These are phyloP conservation scores for Pinna nobilis DNA, from an alignment of 1,140 invertebrate species.

Conservation along the genomic window DNA sequence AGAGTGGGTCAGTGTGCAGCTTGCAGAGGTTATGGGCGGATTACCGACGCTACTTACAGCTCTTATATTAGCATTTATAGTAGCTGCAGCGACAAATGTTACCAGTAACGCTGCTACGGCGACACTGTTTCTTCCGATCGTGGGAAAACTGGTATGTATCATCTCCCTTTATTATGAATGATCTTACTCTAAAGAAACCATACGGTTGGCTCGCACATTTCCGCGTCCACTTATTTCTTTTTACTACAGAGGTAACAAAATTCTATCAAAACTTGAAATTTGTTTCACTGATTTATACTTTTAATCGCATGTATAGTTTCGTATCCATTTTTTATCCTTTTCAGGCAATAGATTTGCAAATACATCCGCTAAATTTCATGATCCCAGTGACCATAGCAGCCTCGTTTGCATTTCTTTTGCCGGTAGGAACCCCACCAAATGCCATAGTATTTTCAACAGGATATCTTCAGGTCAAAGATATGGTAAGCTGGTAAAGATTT, in stretches of 20 bases:
- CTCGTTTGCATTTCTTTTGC: constrained; percentile 86
- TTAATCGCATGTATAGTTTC: not conserved
- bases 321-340: not conserved
- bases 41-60: constrained; percentile 67
- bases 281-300: not conserved
- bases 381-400: constrained; percentile 87
- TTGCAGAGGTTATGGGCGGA: constrained; percentile 57
- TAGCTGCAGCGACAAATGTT: constrained; percentile 74
- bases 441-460: constrained; percentile 87
- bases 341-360: constrained; percentile 54
- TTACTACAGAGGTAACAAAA: not conserved
- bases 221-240: not conserved
- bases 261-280: not conserved
- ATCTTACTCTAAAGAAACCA: not conserved
- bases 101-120: constrained; percentile 76
- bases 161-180: not conserved
- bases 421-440: constrained; percentile 93
- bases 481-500: too few species aligned
- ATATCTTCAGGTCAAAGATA: constrained; percentile 73
- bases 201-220: not conserved
- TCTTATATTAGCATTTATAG: constrained; percentile 67
- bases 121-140: constrained; percentile 76
- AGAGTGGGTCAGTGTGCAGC: constrained; percentile 57
- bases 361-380: constrained; percentile 91
- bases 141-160: constrained; percentile 71